Conservation (phyloP, 2,113 vertebrate species). For the Phainopepla nitens region DNA sequence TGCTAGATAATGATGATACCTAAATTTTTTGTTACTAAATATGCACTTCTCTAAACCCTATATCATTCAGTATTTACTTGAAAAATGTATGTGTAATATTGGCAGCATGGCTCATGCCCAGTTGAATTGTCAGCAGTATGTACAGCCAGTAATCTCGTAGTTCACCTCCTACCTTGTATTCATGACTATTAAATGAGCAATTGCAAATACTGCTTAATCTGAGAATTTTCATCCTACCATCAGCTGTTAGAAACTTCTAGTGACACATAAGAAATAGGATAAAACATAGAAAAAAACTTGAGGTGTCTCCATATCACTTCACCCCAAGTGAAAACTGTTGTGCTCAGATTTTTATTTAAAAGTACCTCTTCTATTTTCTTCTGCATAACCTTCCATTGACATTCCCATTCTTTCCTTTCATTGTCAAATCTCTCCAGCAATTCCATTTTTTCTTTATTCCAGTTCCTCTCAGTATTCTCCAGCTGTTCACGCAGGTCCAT, state of each 20-base stretch:
- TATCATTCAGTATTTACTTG: not conserved
- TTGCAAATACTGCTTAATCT: not conserved
- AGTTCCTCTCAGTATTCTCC: slow-evolving; percentile 83
- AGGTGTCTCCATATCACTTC: not conserved
- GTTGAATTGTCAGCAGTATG: not conserved
- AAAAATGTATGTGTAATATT: not conserved
- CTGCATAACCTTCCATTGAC: slow-evolving; percentile 94
- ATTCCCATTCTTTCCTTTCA: slow-evolving; percentile 95
- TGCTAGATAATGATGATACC: not conserved
- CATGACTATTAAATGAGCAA: not conserved
- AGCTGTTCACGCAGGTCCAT: slow-evolving; percentile 86
- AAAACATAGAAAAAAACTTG: not conserved
- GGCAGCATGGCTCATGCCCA: not conserved
- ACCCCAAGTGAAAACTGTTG: not conserved
- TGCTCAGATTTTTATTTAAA: not conserved
- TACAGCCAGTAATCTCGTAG: not conserved
- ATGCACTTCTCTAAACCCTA: not conserved
- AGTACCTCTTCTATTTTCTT: slow-evolving; percentile 93
- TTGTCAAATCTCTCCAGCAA: slow-evolving; percentile 90
- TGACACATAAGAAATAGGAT: not conserved
- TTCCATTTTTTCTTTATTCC: slow-evolving; percentile 89
- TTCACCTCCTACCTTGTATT: not conserved
- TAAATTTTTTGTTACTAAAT: not conserved
- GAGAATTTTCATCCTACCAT: not conserved
- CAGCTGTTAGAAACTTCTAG: not conserved